Evolutionary conservation across 2,797 vertebrate genomes (phyloP).

Genomic region (Acanthurus lineatus): DNA sequence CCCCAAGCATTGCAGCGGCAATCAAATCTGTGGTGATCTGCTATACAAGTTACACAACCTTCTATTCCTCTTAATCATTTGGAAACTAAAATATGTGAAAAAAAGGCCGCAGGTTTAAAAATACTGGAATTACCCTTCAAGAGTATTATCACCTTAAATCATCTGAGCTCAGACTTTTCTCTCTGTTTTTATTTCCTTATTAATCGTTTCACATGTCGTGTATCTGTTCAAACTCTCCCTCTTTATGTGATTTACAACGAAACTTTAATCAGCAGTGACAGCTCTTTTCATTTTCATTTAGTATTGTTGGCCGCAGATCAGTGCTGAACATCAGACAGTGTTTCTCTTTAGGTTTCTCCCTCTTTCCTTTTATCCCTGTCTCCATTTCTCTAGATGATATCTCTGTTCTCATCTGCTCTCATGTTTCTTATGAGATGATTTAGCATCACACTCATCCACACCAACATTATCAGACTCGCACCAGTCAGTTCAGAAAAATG

Average conservation of each 20-base stretch:
- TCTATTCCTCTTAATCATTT: too few relatives aligned
- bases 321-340: conserved; percentile 8
- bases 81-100: too few relatives aligned
- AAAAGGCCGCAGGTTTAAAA: too few relatives aligned
- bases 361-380: background rate
- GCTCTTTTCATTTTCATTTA: conserved; percentile 27
- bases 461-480: background rate
- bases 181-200: conserved; percentile 2
- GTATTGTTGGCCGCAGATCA: conserved; percentile 42
- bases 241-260: conserved; percentile 21
- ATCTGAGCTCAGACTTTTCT: conserved; percentile 15
- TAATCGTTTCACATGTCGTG: background rate
- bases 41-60: too few relatives aligned
- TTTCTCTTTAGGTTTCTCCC: background rate
- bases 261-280: background rate
- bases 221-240: background rate
- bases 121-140: background rate
- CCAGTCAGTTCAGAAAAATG: background rate
- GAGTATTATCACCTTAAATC: conserved; percentile 38
- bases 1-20: too few relatives aligned
- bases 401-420: conserved; percentile 6
- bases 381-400: conserved; percentile 20
- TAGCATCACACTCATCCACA: background rate
- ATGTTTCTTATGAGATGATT: background rate
- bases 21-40: too few relatives aligned